These are phyloP conservation scores for Scolopax bukidnonensis DNA, from an alignment of 2,797 vertebrate genomes.

Conservation along the genomic window DNA sequence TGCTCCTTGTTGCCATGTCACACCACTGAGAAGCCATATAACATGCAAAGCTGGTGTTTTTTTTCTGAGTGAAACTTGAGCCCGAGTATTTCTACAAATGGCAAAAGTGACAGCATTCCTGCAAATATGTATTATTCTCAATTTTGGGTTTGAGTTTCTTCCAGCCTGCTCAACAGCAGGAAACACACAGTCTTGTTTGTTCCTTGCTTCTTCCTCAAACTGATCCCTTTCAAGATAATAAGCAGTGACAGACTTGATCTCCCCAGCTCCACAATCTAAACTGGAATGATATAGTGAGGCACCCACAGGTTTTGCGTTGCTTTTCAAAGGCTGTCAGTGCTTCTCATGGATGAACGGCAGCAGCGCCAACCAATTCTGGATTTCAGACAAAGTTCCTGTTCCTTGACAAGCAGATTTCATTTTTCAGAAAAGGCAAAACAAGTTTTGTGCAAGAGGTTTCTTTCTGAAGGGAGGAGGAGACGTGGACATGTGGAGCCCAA, in stretches of 20 bases:
- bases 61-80: not conserved
- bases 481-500: fast-evolving
- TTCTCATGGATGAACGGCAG: not conserved
- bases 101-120: not conserved
- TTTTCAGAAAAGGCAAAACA: not conserved
- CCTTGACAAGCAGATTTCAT: not conserved
- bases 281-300: not conserved
- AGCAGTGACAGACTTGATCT: not conserved
- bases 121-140: not conserved
- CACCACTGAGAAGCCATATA: not conserved
- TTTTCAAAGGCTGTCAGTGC: not conserved
- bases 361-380: not conserved
- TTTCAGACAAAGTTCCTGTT: not conserved
- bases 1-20: not conserved
- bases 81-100: not conserved
- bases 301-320: not conserved
- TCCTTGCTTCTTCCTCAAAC: not conserved
- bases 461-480: not conserved
- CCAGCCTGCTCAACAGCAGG: fast-evolving
- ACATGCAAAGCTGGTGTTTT: not conserved
- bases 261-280: not conserved
- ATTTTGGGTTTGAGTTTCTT: not conserved
- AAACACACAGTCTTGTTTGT: not conserved
- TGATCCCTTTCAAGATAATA: not conserved
- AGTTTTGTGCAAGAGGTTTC: not conserved